Percentiles rank a stretch among this genome's conserved stretches.
phyloP scores from a whole-genome alignment of 2,113 vertebrate genomes.

The Casuarius casuarius region DNA sequence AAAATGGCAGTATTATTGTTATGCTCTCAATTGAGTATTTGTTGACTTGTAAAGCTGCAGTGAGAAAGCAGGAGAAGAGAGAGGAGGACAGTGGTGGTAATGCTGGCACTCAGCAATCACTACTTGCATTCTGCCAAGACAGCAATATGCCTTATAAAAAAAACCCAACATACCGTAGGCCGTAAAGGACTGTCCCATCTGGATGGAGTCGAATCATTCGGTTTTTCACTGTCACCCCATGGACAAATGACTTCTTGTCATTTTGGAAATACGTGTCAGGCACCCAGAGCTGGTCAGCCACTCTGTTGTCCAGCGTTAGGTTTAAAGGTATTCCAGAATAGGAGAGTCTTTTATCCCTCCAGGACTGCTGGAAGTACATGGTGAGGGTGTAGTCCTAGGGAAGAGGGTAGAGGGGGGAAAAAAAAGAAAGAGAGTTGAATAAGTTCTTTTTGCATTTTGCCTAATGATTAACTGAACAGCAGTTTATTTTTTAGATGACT shows the following conservation, averaged over 20 bases:
- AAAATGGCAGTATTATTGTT: background rate
- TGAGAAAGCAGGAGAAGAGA: background rate
- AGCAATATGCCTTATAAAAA: background rate
- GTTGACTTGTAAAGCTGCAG: background rate
- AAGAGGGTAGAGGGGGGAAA: background rate
- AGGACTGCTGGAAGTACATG: constrained; percentile 96
- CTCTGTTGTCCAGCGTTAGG: constrained; percentile 92
- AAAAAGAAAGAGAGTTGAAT: background rate
- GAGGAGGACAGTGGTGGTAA: background rate
- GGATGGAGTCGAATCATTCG: constrained; percentile 94
- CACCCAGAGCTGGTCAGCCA: constrained; percentile 93
- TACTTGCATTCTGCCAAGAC: background rate
- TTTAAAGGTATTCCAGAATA: constrained; percentile 95
- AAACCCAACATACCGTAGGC: constrained; percentile 82
- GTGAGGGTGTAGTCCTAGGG: constrained; percentile 93
- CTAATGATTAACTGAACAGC: background rate
- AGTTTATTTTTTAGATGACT: background rate
- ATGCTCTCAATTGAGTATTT: background rate
- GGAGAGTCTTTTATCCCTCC: constrained; percentile 94
- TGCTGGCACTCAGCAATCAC: background rate
- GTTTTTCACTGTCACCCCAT: constrained; percentile 94
- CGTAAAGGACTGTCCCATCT: constrained; percentile 92
- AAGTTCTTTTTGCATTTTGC: background rate
- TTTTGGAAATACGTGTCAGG: constrained; percentile 95
- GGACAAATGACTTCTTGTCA: constrained; percentile 94